Conservation (phyloP, 2,113 vertebrate genomes). For the Balaenoptera acutorostrata region DNA sequence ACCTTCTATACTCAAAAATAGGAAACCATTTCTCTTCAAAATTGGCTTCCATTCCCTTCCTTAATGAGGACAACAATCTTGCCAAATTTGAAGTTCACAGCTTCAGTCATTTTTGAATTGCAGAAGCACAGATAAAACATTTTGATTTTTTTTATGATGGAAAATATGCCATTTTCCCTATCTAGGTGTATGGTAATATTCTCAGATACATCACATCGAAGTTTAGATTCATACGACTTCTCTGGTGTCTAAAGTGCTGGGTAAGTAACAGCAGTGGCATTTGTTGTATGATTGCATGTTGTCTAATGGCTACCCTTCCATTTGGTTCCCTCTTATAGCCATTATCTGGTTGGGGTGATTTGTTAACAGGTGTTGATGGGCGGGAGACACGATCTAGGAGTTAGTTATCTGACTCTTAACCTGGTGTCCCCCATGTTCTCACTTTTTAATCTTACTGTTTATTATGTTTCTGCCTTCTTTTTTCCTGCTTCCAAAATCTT, state of each 20-base stretch:
- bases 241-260: not conserved
- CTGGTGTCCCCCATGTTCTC: not conserved
- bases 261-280: not conserved
- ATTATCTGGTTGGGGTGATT: not conserved
- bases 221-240: slow-evolving; percentile 31
- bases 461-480: slow-evolving; percentile 53
- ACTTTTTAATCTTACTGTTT: slow-evolving; percentile 36
- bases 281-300: not conserved
- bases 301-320: not conserved
- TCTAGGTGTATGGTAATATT: slow-evolving; percentile 55
- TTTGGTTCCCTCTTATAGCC: not conserved
- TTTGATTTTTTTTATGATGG: slow-evolving; percentile 54
- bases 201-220: slow-evolving; percentile 19
- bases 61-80: slow-evolving; percentile 74
- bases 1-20: slow-evolving; percentile 65
- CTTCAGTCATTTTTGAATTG: slow-evolving; percentile 75
- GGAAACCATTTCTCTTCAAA: slow-evolving; percentile 71
- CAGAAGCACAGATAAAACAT: slow-evolving; percentile 74
- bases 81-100: slow-evolving; percentile 78
- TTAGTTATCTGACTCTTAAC: not conserved
- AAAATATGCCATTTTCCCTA: slow-evolving; percentile 42
- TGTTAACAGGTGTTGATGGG: slow-evolving; percentile 5
- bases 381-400: not conserved
- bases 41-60: slow-evolving; percentile 67
- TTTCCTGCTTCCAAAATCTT: slow-evolving; percentile 65